A percentile compares a stretch with the other conserved stretches of the same genome.
These are phyloP conservation scores for Sander lucioperca DNA, from an alignment of 2,113 vertebrate genomes.

Conservation along the genomic window DNA sequence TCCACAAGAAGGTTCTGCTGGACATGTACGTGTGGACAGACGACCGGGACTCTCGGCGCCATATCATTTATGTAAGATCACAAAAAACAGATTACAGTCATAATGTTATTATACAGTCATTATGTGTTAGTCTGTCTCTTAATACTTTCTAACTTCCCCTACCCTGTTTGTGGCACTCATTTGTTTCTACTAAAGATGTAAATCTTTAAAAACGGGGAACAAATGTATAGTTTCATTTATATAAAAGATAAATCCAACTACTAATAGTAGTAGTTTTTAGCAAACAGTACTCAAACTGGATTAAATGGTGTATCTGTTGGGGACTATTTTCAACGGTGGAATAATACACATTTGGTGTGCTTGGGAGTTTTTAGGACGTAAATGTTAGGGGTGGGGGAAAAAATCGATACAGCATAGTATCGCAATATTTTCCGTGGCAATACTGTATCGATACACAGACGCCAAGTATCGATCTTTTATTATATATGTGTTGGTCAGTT, in stretches of 20 bases:
- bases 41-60: conserved; percentile 90
- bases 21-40: conserved; percentile 97
- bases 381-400: too few species aligned
- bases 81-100: neutral
- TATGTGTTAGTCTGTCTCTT: neutral
- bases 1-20: conserved; percentile 91
- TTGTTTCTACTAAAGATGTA: neutral
- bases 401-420: too few species aligned
- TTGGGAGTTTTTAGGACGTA: neutral
- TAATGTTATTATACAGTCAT: neutral
- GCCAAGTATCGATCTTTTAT: too few species aligned
- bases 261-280: neutral
- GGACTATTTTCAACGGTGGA: neutral
- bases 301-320: neutral
- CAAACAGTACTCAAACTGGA: neutral
- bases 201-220: neutral
- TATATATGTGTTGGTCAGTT: too few species aligned
- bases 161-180: neutral
- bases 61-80: conserved; percentile 92
- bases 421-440: too few species aligned
- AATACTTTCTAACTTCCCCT: neutral
- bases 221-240: neutral
- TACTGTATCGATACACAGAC: too few species aligned
- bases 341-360: neutral
- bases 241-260: neutral